Evolutionary conservation across 2,888 invertebrate species (phyloP).

Genomic region (Temnothorax ravouxi): DNA sequence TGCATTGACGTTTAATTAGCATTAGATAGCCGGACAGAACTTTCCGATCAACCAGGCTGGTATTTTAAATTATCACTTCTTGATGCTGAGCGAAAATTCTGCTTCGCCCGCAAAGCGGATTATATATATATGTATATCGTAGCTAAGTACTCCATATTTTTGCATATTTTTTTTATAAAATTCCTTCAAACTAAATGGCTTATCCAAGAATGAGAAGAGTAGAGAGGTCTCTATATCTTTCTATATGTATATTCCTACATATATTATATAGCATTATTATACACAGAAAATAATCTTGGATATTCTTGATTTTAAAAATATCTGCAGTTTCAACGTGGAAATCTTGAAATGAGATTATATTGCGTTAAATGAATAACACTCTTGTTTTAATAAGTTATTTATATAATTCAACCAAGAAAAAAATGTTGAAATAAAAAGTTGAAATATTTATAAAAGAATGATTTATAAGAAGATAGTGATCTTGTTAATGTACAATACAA

Average conservation of each 20-base stretch:
- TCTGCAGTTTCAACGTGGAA: no score
- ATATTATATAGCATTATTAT: not conserved
- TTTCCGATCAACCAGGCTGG: conserved; percentile 37
- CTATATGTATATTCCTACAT: not conserved
- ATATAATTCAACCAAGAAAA: no score
- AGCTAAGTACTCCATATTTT: conserved; percentile 4
- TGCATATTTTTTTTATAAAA: not conserved
- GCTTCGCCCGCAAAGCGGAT: not conserved
- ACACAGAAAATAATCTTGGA: not conserved
- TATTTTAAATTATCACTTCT: conserved; percentile 44
- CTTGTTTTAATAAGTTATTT: no score
- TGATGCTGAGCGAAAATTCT: conserved; percentile 18
- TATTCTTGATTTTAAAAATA: no score
- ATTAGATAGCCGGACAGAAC: conserved; percentile 44
- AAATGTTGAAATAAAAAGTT: no score
- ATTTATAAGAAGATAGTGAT: no score
- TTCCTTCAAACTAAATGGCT: not conserved
- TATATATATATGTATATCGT: not conserved
- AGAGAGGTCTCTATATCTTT: not conserved
- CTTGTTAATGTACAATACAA: no score
- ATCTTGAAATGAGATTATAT: no score
- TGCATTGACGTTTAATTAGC: conserved; percentile 45
- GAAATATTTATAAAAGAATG: no score
- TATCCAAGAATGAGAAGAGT: not conserved
- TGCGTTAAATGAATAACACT: no score